These are phyloP conservation scores for Drosophila nebulosa DNA, from an alignment of 1,140 invertebrate species.

Conservation along the genomic window DNA sequence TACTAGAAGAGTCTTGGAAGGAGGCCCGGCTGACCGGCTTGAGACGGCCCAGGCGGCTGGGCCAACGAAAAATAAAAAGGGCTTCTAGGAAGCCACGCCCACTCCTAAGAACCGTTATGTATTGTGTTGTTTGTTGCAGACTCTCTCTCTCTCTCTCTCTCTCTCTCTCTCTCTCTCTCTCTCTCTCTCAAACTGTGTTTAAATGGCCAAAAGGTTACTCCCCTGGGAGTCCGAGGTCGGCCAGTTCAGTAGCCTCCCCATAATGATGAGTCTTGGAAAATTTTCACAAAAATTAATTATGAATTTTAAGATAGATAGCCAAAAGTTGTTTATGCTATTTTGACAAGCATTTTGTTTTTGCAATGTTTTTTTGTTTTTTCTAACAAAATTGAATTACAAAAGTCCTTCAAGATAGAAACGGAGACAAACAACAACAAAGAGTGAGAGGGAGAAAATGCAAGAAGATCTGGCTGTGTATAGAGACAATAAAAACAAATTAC, in stretches of 20 bases:
- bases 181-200: no score
- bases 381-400: conserved; percentile 4
- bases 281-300: conserved; percentile 77
- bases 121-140: conserved; percentile 35
- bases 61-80: neutral
- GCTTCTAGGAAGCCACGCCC: conserved; percentile 38
- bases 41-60: conserved; percentile 10
- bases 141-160: no score
- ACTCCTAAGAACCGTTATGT: conserved; percentile 33
- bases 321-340: conserved; percentile 44
- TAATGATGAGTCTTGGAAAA: conserved; percentile 71
- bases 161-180: no score
- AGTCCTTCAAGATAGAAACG: neutral
- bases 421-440: neutral
- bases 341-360: conserved; percentile 43
- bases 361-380: conserved; percentile 19
- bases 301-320: conserved; percentile 44
- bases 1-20: conserved; percentile 23
- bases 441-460: neutral
- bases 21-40: conserved; percentile 30
- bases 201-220: conserved; percentile 79
- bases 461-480: neutral
- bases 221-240: conserved; percentile 53
- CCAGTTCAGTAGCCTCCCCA: conserved; percentile 28
- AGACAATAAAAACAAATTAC: conserved; percentile 70